Evolutionary conservation across 2,888 invertebrate species (phyloP).

Genomic region (Ametastegia equiseti): DNA sequence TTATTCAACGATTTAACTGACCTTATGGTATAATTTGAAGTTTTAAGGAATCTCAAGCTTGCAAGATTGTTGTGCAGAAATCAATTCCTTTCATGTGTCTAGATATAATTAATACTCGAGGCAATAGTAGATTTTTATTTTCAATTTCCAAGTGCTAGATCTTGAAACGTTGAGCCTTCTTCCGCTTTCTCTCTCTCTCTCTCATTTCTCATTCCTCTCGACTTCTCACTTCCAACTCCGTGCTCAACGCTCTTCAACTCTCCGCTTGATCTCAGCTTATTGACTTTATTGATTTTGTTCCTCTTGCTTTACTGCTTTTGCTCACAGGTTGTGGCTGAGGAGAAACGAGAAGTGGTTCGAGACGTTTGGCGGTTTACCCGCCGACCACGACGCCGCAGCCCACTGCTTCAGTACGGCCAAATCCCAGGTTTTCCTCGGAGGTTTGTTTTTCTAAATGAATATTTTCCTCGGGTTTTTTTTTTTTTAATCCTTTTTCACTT

Average conservation of each 20-base stretch:
- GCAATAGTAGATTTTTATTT: not conserved
- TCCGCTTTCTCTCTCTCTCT: not conserved
- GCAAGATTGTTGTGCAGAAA: not conserved
- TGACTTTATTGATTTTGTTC: constrained; percentile 42
- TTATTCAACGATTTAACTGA: not conserved
- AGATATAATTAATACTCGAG: not conserved
- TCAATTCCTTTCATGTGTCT: not conserved
- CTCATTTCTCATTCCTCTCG: not conserved
- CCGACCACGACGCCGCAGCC: constrained; percentile 57
- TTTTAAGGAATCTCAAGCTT: not conserved
- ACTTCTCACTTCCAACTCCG: not conserved
- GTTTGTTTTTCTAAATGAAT: constrained; percentile 56
- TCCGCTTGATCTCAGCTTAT: constrained; percentile 22
- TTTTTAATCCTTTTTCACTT: not conserved
- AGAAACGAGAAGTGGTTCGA: constrained; percentile 66
- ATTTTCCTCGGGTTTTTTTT: not conserved
- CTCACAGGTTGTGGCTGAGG: constrained; percentile 64
- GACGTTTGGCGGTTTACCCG: constrained; percentile 58
- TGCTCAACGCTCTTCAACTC: constrained; percentile 9
- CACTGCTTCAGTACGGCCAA: constrained; percentile 65
- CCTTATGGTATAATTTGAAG: not conserved
- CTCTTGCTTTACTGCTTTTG: constrained; percentile 23
- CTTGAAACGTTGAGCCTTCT: not conserved
- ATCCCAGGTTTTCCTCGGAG: constrained; percentile 64
- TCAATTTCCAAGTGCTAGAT: not conserved